Conservation (phyloP, 2,113 vertebrate genomes). For the pig (Sus scrofa) region T2T-Sscrofa CM000817.6:96842501-96843000, state of each 20-base stretch:
- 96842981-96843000: not conserved
- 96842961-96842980: not conserved
- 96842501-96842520: not conserved
- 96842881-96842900: not conserved
- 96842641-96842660: not conserved
- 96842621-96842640: not conserved
- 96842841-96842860: not conserved
- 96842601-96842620: not conserved
- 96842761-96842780: constrained; percentile 59
- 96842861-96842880: not conserved
- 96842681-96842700: not conserved
- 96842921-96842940: not conserved
- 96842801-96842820: constrained; percentile 59
- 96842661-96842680: not conserved
- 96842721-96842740: constrained; percentile 43
- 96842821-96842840: not conserved
- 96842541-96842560: not conserved
- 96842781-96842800: constrained; percentile 65
- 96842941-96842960: not conserved
- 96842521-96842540: not conserved
- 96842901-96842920: not conserved
- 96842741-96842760: not conserved
- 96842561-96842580: not conserved
- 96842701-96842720: not conserved
- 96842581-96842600: not conserved